phyloP scores from a whole-genome alignment of 2,888 invertebrate genomes.

The Microplitis manilae region DNA sequence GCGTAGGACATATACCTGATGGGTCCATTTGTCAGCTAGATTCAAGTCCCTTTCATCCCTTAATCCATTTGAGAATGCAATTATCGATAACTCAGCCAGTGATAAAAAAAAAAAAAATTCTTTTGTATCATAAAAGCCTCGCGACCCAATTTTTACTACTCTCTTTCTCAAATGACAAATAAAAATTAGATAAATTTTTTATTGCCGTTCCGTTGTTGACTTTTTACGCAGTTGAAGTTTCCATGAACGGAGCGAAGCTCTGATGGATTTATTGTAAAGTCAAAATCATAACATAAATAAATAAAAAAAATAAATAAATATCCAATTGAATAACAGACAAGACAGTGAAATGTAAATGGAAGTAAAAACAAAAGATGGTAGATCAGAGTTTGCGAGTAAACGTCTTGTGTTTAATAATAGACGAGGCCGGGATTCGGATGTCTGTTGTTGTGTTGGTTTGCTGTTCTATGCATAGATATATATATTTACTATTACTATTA shows the following conservation, averaged over 20 bases:
- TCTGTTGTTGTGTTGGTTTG: neutral
- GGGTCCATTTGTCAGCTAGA: constrained; percentile 34
- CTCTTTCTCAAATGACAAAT: neutral
- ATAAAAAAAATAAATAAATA: neutral
- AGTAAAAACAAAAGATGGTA: neutral
- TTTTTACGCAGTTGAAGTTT: neutral
- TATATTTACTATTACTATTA: neutral
- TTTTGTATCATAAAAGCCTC: neutral
- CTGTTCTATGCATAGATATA: neutral
- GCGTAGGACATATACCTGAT: constrained; percentile 15
- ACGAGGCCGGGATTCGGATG: constrained; percentile 14
- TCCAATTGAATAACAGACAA: neutral
- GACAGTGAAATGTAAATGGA: neutral
- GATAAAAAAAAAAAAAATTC: neutral
- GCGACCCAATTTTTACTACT: neutral
- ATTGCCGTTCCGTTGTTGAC: neutral
- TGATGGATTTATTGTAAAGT: neutral
- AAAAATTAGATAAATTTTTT: neutral
- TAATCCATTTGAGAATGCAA: constrained; percentile 39
- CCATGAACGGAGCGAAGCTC: neutral
- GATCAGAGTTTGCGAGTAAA: neutral
- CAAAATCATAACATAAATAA: no score
- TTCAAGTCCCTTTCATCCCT: constrained; percentile 39
- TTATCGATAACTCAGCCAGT: constrained; percentile 31
- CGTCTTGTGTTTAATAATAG: constrained; percentile 24